phyloP scores from a whole-genome alignment of 1,140 invertebrate genomes.

The Drosophila varians region DNA sequence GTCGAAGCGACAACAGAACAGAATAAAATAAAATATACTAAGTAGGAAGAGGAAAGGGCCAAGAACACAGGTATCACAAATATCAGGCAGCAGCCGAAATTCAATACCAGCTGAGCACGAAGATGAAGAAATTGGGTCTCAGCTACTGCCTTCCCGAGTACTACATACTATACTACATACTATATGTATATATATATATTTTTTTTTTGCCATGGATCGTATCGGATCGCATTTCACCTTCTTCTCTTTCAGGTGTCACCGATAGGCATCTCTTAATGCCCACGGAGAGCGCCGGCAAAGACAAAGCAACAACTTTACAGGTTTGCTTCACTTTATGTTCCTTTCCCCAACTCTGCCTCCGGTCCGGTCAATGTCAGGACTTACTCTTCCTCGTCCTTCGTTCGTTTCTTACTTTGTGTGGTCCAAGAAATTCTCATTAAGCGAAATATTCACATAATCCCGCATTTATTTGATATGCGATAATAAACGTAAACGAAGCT shows the following conservation, averaged over 20 bases:
- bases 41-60: slow-evolving; percentile 1
- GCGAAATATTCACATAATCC: slow-evolving; percentile 83
- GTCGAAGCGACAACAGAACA: slow-evolving; percentile 53
- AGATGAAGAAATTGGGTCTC: slow-evolving; percentile 47
- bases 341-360: slow-evolving; percentile 30
- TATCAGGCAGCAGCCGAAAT: slow-evolving; percentile 36
- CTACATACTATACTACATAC: too few species aligned
- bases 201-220: slow-evolving; percentile 59
- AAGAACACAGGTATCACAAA: slow-evolving; percentile 41
- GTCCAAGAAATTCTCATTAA: slow-evolving; percentile 81
- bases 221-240: slow-evolving; percentile 83
- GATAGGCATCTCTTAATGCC: slow-evolving; percentile 82
- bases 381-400: not conserved
- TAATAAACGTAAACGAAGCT: slow-evolving; percentile 53
- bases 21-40: slow-evolving; percentile 22
- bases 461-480: slow-evolving; percentile 83
- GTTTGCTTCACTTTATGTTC: slow-evolving; percentile 23
- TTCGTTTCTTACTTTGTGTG: slow-evolving; percentile 47
- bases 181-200: too few species aligned
- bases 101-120: slow-evolving; percentile 28
- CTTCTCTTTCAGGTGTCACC: slow-evolving; percentile 81
- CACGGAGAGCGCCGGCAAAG: slow-evolving; percentile 58
- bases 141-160: slow-evolving; percentile 53
- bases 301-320: slow-evolving; percentile 65
- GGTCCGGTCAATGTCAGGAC: slow-evolving; percentile 37